Evolutionary conservation across 2,888 invertebrate species (phyloP).

Genomic region (Tholera decimalis): DNA sequence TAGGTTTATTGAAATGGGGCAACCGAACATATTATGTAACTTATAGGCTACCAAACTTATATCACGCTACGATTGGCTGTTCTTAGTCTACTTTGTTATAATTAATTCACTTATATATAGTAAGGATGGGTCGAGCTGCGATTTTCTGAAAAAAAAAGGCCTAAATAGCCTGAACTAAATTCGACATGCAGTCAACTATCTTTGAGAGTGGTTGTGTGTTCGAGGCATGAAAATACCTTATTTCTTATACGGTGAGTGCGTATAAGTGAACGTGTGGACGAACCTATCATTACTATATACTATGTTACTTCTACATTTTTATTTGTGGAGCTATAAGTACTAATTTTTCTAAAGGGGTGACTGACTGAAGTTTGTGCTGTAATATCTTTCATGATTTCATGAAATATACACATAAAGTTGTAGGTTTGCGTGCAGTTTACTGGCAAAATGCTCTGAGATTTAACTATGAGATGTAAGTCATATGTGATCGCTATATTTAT

Average conservation of each 20-base stretch:
- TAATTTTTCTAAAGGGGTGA: neutral
- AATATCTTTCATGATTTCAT: neutral
- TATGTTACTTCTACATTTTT: neutral
- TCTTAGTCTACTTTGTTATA: too few species aligned
- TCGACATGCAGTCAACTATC: too few species aligned
- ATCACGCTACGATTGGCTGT: too few species aligned
- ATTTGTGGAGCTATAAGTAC: neutral
- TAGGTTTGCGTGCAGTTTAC: neutral
- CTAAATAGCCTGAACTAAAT: too few species aligned
- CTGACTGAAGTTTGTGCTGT: neutral
- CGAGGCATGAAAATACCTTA: too few species aligned
- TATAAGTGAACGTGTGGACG: too few species aligned
- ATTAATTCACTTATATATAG: neutral
- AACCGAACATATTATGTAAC: too few species aligned
- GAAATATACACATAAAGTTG: neutral
- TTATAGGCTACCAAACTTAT: too few species aligned
- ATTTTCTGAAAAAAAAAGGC: neutral
- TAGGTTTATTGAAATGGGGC: too few species aligned
- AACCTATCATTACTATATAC: too few species aligned
- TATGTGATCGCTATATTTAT: neutral
- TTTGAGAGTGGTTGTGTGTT: too few species aligned
- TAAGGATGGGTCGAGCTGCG: neutral
- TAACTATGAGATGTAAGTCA: conserved; percentile 12
- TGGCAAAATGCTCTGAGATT: conserved; percentile 14
- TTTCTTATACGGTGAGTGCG: too few species aligned